Base-by-base conservation (phyloP, 2,113 vertebrate genomes). In the Platysternon megacephalum region DNA sequence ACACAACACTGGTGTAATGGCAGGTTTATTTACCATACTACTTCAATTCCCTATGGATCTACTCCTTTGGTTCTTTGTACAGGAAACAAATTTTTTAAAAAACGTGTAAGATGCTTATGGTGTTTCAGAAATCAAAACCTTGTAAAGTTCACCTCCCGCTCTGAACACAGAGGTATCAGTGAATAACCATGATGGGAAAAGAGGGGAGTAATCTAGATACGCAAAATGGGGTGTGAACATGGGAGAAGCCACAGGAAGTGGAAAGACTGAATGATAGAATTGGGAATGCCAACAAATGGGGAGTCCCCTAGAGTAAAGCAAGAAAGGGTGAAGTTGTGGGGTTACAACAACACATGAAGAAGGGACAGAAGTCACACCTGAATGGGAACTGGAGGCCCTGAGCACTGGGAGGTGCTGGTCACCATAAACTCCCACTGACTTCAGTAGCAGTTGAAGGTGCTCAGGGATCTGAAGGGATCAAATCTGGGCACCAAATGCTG, bases 51-150 rank as follows among this genome's bases (percentile, higher is more conserved):
- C 94, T 49, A 52, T 26, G 82, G 82, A 79, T 87, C 32, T 52
- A 11, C 61, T 16, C 89, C 56, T 52, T 87, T 72, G n/a, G 24
- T 35, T 68, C 46, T 92, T 80, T 32, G 6, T 42, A 86, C 4
- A 87, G 76, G 85, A 96, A 95, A 89, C 13, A 94, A 92, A 91
- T 55, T n/a, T n/a, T n/a, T n/a, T n/a, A n/a, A n/a, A n/a, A n/a
- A n/a, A n/a, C n/a, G n/a, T n/a, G n/a, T n/a, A n/a, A 89, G 42
- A 90, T 61, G 93, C 51, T 35, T 95, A 91, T 39, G 85, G 84
- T 68, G 42, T 16, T 48, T 83, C 9, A 48, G 46, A 51, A 91
- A 85, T 79, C 76, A 91, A 91, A 90, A 2, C 16, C 13, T 53
- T 68, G 65, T 89, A 91, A 95, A 89, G 35, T 93, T 85, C 74